phyloP scores from a whole-genome alignment of 1,140 invertebrate species.

The Proctacanthus coquilletti region DNA sequence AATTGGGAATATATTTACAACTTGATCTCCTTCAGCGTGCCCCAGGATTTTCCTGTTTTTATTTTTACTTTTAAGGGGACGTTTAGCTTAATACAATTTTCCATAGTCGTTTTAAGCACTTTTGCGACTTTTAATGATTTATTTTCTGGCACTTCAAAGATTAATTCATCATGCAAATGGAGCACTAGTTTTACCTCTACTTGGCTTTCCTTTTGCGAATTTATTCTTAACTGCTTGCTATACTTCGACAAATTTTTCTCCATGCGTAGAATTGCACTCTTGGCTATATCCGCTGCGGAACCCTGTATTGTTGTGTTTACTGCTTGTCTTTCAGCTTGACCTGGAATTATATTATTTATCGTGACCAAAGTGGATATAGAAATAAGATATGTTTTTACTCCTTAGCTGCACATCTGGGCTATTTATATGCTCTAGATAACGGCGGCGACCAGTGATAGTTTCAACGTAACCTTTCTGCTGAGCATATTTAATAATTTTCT shows the following conservation, averaged over 20 bases:
- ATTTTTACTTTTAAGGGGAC: conserved; percentile 79
- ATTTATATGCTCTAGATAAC: conserved; percentile 65
- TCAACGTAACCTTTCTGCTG: conserved; percentile 59
- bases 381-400: conserved; percentile 31
- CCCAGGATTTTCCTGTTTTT: conserved; percentile 69
- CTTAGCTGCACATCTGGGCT: conserved; percentile 40
- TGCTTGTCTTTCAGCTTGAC: conserved; percentile 85
- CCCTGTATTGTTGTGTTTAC: conserved; percentile 92
- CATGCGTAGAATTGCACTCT: conserved; percentile 74
- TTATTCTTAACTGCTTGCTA: conserved; percentile 21
- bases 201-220: conserved; percentile 10
- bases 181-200: conserved; percentile 45
- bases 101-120: conserved; percentile 66
- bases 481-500: conserved; percentile 50
- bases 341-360: conserved; percentile 30
- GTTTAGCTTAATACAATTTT: conserved; percentile 50
- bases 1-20: conserved; percentile 8
- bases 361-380: not conserved
- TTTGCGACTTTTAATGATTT: conserved; percentile 43
- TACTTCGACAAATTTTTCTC: conserved; percentile 36
- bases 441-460: conserved; percentile 62
- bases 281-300: conserved; percentile 88
- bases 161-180: conserved; percentile 91
- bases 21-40: conserved; percentile 38
- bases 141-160: conserved; percentile 68